phyloP scores from a whole-genome alignment of 2,888 invertebrate genomes.

The Erebia palarica region DNA sequence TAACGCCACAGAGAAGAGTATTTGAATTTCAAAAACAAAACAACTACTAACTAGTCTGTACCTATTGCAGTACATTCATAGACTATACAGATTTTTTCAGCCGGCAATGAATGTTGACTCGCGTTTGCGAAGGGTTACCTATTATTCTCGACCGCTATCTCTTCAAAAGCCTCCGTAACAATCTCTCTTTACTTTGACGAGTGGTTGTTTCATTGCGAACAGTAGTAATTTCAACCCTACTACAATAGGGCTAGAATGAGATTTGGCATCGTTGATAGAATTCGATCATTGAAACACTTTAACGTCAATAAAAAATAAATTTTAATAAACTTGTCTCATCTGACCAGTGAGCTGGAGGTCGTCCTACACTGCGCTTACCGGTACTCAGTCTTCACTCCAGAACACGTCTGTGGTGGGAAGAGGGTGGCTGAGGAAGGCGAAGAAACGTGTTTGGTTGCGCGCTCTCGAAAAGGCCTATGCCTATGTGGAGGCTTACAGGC shows the following conservation, averaged over 20 bases:
- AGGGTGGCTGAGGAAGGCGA: too few species aligned
- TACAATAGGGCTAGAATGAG: background rate
- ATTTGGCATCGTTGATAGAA: background rate
- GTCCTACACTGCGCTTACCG: too few species aligned
- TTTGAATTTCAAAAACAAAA: constrained; percentile 10
- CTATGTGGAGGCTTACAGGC: too few species aligned
- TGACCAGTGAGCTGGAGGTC: too few species aligned
- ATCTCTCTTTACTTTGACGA: constrained; percentile 45
- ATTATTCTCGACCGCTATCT: constrained; percentile 43
- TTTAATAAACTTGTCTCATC: too few species aligned
- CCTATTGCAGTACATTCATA: background rate
- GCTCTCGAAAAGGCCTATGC: too few species aligned
- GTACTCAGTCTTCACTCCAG: too few species aligned
- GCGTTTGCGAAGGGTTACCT: constrained; percentile 37
- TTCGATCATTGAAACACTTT: too few species aligned
- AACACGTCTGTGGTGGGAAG: too few species aligned
- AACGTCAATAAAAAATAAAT: too few species aligned
- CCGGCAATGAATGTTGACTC: constrained; percentile 37
- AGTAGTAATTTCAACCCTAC: constrained; percentile 49
- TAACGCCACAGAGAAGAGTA: background rate
- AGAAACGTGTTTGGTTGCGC: too few species aligned
- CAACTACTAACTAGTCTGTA: background rate
- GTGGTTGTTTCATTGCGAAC: constrained; percentile 45
- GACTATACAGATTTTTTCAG: constrained; percentile 24
- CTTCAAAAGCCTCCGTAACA: constrained; percentile 44